Evolutionary conservation across 2,888 invertebrate species (phyloP), one percentile per base, ranked within the genome.

Genomic region (Halictus quadricinctus): DNA sequence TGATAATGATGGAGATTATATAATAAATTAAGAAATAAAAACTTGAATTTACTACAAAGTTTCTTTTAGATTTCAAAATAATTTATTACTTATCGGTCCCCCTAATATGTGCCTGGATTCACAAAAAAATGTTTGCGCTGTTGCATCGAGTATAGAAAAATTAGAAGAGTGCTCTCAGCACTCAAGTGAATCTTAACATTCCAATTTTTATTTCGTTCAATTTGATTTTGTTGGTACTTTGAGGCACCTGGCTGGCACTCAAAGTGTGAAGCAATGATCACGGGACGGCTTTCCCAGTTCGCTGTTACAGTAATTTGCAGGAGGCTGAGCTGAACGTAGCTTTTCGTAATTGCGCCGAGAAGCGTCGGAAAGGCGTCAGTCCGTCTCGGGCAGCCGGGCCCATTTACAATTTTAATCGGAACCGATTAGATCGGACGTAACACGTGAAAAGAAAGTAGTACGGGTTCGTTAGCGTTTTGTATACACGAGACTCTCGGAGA

Each of bases 331-430:
- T 0, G 64, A 64, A 15, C 12, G 29, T 21, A 18, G 73, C 4
- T 18, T 41, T 69, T 69, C 50, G 12, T 29, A 50, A 41, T 21
- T 21, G 41, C 72, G 60, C 21, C 50, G 25, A 36, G 64, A 72
- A 81, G 43, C n/a, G 21, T 21, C 54, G 54, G 21, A 29, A 50
- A 58, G 21, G 25, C 36, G 29, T 5, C 18, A 15, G 43, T 2
- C 18, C 41, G 10, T 58, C 50, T 64, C 50, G 54, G 18, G 15
- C 36, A 69, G 70, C 29, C 13, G 60, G 60, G 29, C 29, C 15
- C 41, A 77, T 85, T 83, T 85, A 41, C 70, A 77, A 83, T 77
- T 77, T 80, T 72, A 78, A 85, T 83, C 46, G 54, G 36, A 25
- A 36, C 50, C 66, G 84, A 84, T 85, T 80, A 84, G 64, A 75